Evolutionary conservation across 1,140 invertebrate species (phyloP), one percentile per base, ranked within the genome.

Genomic region (Mizuhopecten yessoensis): DNA sequence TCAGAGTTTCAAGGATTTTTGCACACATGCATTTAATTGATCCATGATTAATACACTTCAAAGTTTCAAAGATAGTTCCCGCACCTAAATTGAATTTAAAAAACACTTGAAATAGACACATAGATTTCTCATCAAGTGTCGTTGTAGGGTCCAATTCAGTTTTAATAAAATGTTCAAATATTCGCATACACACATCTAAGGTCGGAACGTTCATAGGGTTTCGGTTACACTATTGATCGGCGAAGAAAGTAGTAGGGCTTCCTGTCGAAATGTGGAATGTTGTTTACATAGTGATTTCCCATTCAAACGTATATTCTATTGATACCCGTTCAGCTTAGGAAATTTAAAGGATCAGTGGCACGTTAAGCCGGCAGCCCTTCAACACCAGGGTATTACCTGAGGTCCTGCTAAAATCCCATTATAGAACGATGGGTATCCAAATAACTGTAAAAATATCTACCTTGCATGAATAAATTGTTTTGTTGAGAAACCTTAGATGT

Each of bases 31-130:
- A 75, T 75, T 3, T 9, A 75, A 75, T 29, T 75, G 20, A 75
- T 75, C 1, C 7, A 29, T 29, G 23, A 29, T 75, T 75, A 29
- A 29, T 75, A n/a, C 17, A 75, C 3, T 75, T 29, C 57, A 75
- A 75, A 75, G 11, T 45, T 13, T 75, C 57, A 75, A n/a, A n/a
- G 17, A 75, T 29, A 75, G n/a, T 75, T 75, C n/a, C 57, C 17
- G 29, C 57, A 75, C 29, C 57, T 75, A 75, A 75, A 75, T 75
- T 75, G 57, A 75, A 75, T 75, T 75, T 75, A n/a, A 75, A 49
- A 75, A 75, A 75, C 57, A 75, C 57, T 75, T 75, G 57, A 75
- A 75, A 75, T 75, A n/a, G 57, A 75, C 57, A 75, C 57, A 75
- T 75, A 75, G 57, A 75, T n/a, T 75, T 45, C 57, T 29, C 23